Base-by-base conservation (phyloP, 2,113 vertebrate genomes). In the Eulemur rufifrons region DNA sequence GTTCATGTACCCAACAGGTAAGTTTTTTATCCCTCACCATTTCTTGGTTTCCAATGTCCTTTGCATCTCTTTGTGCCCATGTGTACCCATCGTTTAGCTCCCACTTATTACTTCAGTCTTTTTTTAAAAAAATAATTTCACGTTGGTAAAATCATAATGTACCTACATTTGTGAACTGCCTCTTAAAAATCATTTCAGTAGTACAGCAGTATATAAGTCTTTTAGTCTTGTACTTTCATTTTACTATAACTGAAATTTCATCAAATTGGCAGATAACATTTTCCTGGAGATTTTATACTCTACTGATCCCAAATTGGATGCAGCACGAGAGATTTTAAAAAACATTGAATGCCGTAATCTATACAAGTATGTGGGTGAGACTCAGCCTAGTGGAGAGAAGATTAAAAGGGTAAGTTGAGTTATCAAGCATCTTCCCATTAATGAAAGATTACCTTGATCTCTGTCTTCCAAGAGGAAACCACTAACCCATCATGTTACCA, bases 271-370 rank as follows among this genome's bases (percentile, higher is more conserved):
- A 99, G 99, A 99, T 98, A 97, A 99, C 15, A 97, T 99, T 94
- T 99, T 99, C 98, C 98, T 99, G 97, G 99, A 99, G 95, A 99
- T 99, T 90, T 99, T 99, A 83, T 77, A 99, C 98, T 99, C 99
- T 6, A 98, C 98, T 52, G 32, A 97, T 8, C 90, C 98, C 2
- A 98, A 98, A 1, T 98, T 99, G 97, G 81, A 97, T 0, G 99
- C 99, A 27, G 98, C 99, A 5, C 98, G 77, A 93, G 88, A 98
- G 66, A 99, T 99, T 95, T 97, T 99, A n/a, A 97, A 8, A 34
- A 99, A 99, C 96, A 98, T 99, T 52, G 92, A 99, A 88, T 96
- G 93, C 14, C 99, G 99, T 9, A 98, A 99, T 29, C 98, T 99
- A 2, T 99, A 99, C 97, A 99, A 99, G 86, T 99, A 94, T 96